A percentile compares a stretch with the other conserved stretches of the same genome.
Conservation (phyloP, 1,140 invertebrate genomes). For the Reticulitermes speratus region DNA sequence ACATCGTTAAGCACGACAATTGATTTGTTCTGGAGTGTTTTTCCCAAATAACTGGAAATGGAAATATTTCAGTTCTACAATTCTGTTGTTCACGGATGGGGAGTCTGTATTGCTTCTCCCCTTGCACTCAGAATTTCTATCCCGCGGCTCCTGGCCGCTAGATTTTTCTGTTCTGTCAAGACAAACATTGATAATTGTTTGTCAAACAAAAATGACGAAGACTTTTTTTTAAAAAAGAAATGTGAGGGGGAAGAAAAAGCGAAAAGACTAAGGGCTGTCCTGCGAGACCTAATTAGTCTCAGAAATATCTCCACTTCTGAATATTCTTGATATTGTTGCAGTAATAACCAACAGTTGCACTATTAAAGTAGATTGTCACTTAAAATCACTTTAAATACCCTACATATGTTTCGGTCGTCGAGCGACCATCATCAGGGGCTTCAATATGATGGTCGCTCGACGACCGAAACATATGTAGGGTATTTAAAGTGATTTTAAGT, state of each 20-base stretch:
- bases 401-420: no score
- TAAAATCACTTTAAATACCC: no score
- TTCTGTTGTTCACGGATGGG: neutral
- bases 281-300: neutral
- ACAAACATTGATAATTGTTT: slow-evolving; percentile 7
- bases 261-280: neutral
- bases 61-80: neutral
- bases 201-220: neutral
- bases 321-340: no score
- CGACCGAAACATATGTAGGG: no score
- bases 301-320: no score
- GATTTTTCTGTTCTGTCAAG: slow-evolving; percentile 6
- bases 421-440: no score
- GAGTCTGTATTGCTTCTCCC: neutral
- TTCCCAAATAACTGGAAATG: neutral
- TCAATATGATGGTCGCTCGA: no score
- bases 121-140: neutral
- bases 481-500: no score
- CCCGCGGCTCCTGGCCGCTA: neutral
- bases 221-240: neutral
- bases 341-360: no score
- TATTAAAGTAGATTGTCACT: no score
- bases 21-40: neutral
- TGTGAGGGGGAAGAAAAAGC: neutral
- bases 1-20: no score